Evolutionary conservation across 2,888 invertebrate species (phyloP), one percentile per base, ranked within the genome.

Genomic region (Candidula unifasciata): DNA sequence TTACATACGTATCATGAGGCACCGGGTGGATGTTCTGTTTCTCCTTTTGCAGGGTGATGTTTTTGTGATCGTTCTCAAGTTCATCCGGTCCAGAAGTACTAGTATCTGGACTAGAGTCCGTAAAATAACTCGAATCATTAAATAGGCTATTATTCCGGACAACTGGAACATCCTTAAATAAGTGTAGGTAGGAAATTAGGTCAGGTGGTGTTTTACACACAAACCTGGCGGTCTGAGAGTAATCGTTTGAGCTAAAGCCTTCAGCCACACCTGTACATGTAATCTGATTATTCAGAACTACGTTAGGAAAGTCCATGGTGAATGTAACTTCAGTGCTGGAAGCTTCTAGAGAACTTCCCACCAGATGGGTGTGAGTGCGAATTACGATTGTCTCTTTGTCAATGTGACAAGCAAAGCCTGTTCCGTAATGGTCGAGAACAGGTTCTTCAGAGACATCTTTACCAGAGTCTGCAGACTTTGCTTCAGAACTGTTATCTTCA

Each of bases 101-200:
- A n/a, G 69, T 68, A 30, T 83, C 83, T 8, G 79, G 21, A 30
- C 79, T 79, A n/a, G 73, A 71, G 37, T 83, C 83, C 3, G 68
- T 79, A 30, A 79, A 83, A 30, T 83, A 83, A 44, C 78, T 71
- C 13, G 83, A 83, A n/a, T 83, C 83, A n/a, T 44, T 37, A 27
- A 83, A 79, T 16, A 78, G 27, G 66, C 79, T 78, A 18, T 80
- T 13, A 80, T 82, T 71, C 37, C 64, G 71, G 85, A 69, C 57
- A 27, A 71, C 57, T 10, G 81, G 83, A 27, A 86, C 68, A 52
- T 66, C 60, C 24, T 24, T 30, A 57, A 71, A 66, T 16, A 79
- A 2, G 37, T 79, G 30, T 27, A 79, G 44, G 37, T 24, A 73
- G 37, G 24, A 71, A 0, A 69, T 35, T 3, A 83, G 71, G 3